Percentiles rank a stretch among this genome's conserved stretches.
phyloP scores from a whole-genome alignment of 2,113 vertebrate genomes.

The Cathartes aura region DNA sequence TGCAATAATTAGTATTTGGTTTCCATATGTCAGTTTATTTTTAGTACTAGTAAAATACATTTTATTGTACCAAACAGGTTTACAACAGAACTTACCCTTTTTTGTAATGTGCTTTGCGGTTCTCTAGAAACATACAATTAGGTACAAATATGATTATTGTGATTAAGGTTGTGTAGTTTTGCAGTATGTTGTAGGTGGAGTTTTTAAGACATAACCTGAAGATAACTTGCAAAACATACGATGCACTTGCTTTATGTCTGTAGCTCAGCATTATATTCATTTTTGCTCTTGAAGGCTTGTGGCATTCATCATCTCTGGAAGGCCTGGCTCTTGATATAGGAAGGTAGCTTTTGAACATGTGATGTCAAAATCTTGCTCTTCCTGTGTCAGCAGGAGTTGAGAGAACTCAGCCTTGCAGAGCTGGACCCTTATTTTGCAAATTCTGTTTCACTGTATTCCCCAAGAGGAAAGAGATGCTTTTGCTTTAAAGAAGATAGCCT shows the following conservation, averaged over 20 bases:
- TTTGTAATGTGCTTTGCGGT: not conserved
- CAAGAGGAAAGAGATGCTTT: not conserved
- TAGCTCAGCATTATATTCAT: not conserved
- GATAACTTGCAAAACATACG: not conserved
- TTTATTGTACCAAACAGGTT: not conserved
- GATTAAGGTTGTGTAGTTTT: not conserved
- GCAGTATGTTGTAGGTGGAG: not conserved
- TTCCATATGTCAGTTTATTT: not conserved
- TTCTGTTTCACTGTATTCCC: not conserved
- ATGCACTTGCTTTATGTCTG: not conserved
- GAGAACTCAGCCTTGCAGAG: not conserved
- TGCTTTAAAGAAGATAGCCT: not conserved
- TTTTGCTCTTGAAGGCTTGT: not conserved
- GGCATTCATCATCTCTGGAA: not conserved
- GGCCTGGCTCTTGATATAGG: not conserved
- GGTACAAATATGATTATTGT: not conserved
- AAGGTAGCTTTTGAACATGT: not conserved
- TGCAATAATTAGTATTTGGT: not conserved
- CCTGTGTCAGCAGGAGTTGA: not conserved
- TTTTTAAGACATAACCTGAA: not conserved
- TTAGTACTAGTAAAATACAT: not conserved
- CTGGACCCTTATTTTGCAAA: not conserved
- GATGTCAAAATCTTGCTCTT: not conserved
- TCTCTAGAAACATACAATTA: not conserved
- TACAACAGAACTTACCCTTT: not conserved